Evolutionary conservation across 2,888 invertebrate genomes (phyloP), one percentile per base, ranked within the genome.

Genomic region (Sicus ferrugineus): DNA sequence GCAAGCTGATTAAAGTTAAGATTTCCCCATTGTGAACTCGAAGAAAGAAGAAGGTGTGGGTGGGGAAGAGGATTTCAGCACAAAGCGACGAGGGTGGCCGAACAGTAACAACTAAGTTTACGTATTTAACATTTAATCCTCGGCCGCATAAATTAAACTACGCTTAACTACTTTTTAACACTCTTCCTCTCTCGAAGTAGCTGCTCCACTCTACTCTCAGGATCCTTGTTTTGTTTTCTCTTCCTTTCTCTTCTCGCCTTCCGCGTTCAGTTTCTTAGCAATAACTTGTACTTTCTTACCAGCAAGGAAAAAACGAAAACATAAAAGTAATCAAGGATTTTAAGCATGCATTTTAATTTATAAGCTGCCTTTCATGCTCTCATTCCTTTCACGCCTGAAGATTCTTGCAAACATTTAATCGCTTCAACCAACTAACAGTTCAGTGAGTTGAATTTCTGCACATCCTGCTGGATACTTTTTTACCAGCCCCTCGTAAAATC

Each of bases 321-420:
- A n/a, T n/a, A n/a, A n/a, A n/a, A n/a, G n/a, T n/a, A n/a, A 7
- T 34, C 11, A 54, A 67, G 59, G 42, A 58, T 80, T 81, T 80
- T 80, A 80, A 81, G 79, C 73, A 75, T 81, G 81, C 77, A 80
- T 81, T 80, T 80, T 81, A 80, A 80, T 80, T 80, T 80, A 78
- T 81, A 80, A 80, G 67, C 67, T 67, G 54, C 34, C 38, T 19
- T 34, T 38, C 23, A 11, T 38, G 16, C 30, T 31, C 19, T 14
- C n/a, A 42, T 23, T 46, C n/a, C 30, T 54, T n/a, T 28, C 62
- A 62, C 28, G 42, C 54, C 52, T 23, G 34, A 52, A 65, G 52
- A 38, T 38, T 21, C 30, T 34, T 54, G 38, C 65, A 65, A n/a
- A 34, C 28, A 61, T 66, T 67, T 67, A 67, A 67, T 67, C 67